A percentile compares a stretch with the other conserved stretches of the same genome.
Conservation (phyloP, 2,888 invertebrate genomes). For the Teinopalpus imperialis region DNA sequence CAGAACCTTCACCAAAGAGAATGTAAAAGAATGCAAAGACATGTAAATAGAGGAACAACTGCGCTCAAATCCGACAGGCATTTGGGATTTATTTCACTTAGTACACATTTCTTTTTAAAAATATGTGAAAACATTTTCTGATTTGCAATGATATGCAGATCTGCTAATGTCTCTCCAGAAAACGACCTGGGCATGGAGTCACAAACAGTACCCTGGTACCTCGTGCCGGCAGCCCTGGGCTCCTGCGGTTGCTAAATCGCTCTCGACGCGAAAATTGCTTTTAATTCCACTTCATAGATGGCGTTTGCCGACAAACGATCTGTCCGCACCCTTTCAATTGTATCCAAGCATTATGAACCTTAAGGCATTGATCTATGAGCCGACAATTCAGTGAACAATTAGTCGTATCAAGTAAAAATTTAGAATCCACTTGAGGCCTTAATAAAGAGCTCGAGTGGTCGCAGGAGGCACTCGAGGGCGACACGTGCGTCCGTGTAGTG, state of each 20-base stretch:
- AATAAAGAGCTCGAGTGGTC: conserved; percentile 54
- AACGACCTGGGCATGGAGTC: too few relatives aligned
- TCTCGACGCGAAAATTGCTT: conserved; percentile 68
- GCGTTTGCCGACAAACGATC: conserved; percentile 56
- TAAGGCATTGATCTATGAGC: conserved; percentile 9
- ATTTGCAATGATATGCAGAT: too few relatives aligned
- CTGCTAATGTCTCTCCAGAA: too few relatives aligned
- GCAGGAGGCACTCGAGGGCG: conserved; percentile 25
- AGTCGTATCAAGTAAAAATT: conserved; percentile 40
- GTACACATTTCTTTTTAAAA: too few relatives aligned
- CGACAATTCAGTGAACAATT: conserved; percentile 10
- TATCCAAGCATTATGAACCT: conserved; percentile 1
- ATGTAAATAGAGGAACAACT: too few relatives aligned
- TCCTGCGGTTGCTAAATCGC: conserved; percentile 53
- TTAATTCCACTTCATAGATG: conserved; percentile 69
- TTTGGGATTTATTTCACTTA: too few relatives aligned
- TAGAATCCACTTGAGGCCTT: conserved; percentile 53
- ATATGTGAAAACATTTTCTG: too few relatives aligned
- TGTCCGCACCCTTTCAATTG: conserved; percentile 32
- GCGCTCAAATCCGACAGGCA: too few relatives aligned
- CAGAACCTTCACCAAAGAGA: too few relatives aligned
- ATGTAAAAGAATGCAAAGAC: too few relatives aligned
- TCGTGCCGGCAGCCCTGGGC: conserved; percentile 31
- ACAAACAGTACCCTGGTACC: too few relatives aligned
- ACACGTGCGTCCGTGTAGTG: conserved; percentile 23